These are phyloP conservation scores for Phodopus roborovskii DNA, from an alignment of 2,113 vertebrate genomes.

Conservation along the genomic window DNA sequence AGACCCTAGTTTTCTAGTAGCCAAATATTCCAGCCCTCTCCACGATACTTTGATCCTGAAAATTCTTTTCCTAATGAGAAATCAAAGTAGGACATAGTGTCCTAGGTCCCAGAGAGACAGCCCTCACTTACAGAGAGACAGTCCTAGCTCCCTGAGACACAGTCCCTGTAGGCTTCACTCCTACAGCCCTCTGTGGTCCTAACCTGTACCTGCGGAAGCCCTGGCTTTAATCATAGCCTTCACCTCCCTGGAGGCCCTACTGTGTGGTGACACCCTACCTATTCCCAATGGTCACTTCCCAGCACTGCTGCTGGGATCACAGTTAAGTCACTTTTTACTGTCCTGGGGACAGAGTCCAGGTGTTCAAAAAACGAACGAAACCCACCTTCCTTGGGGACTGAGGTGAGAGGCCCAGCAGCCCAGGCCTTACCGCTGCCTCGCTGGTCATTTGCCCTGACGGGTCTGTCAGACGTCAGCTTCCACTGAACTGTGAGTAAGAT, in stretches of 20 bases:
- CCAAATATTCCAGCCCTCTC: neutral
- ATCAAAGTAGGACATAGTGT: neutral
- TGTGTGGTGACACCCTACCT: neutral
- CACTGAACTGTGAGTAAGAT: slow-evolving; percentile 57
- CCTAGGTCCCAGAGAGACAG: neutral
- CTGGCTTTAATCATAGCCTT: neutral
- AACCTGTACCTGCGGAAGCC: rapidly evolving
- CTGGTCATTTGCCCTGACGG: neutral
- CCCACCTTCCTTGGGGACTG: neutral
- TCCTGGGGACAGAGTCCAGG: neutral
- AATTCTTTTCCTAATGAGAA: neutral
- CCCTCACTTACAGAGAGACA: too few species aligned
- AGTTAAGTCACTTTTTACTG: slow-evolving; percentile 6
- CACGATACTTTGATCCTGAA: neutral
- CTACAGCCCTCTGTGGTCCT: too few species aligned
- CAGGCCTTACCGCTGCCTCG: neutral
- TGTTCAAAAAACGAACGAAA: neutral
- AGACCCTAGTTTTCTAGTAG: neutral
- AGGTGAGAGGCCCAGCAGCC: neutral
- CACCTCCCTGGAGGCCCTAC: neutral
- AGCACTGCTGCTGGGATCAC: neutral
- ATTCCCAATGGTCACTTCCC: neutral
- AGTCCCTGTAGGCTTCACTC: neutral
- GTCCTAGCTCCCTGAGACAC: neutral
- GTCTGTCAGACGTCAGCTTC: slow-evolving; percentile 56